A percentile compares a stretch with the other conserved stretches of the same genome.
phyloP scores from a whole-genome alignment of 1,140 invertebrate genomes.

The Trypoxylus dichotomus region DNA sequence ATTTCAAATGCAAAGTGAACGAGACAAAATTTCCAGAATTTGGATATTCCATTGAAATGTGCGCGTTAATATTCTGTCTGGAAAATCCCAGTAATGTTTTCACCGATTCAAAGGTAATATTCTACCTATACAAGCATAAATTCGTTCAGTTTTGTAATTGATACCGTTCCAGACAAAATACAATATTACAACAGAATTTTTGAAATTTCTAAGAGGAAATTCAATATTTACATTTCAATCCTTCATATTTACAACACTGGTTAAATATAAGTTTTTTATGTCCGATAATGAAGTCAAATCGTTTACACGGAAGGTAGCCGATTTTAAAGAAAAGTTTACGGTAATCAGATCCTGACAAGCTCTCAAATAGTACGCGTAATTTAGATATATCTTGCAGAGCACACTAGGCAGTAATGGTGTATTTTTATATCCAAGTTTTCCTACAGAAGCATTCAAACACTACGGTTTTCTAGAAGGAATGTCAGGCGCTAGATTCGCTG shows the following conservation, averaged over 20 bases:
- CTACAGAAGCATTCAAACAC: constrained; percentile 9
- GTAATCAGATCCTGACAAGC: neutral
- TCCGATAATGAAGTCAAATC: neutral
- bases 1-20: neutral
- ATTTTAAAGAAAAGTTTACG: constrained; percentile 14
- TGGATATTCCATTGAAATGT: neutral
- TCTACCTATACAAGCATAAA: neutral
- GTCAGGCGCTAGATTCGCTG: constrained; percentile 67
- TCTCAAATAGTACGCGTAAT: too few relatives aligned
- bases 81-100: neutral
- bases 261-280: neutral
- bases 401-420: constrained; percentile 44
- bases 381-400: neutral
- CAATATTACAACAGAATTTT: neutral
- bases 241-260: neutral
- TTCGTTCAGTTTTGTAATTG: neutral
- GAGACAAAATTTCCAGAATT: neutral
- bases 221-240: constrained; percentile 16
- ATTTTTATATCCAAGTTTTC: constrained; percentile 29
- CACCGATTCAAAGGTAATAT: neutral
- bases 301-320: neutral
- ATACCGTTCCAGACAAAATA: constrained; percentile 7
- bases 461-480: neutral
- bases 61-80: neutral
- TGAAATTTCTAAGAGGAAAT: neutral